Percentiles rank a stretch among this genome's conserved stretches.
These are phyloP conservation scores for Caradrina clavipalpis DNA, from an alignment of 2,888 invertebrate genomes.

Conservation along the genomic window DNA sequence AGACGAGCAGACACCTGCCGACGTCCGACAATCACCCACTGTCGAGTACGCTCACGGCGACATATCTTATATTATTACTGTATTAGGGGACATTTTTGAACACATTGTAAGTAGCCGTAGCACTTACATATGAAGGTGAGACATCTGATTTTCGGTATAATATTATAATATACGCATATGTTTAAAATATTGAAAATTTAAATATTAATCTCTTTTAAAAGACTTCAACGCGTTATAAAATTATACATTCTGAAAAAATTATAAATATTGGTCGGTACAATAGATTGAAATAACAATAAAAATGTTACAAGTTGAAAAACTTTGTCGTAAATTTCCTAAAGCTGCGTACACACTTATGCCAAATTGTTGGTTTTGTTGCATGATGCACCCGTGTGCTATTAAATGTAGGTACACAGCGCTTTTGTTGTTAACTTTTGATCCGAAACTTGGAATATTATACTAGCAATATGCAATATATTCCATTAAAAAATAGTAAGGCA, in stretches of 20 bases:
- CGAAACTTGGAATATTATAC: too few relatives aligned
- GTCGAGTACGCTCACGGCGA: neutral
- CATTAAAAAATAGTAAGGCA: too few relatives aligned
- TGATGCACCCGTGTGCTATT: neutral
- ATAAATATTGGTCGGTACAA: too few relatives aligned
- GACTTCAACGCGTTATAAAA: constrained; percentile 84
- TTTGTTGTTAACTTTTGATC: neutral
- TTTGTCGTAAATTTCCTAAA: neutral
- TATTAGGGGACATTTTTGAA: constrained; percentile 13
- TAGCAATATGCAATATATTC: too few relatives aligned
- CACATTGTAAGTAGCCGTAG: neutral
- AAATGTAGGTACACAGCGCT: neutral
- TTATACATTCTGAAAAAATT: neutral
- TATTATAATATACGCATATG: neutral
- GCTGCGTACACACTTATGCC: neutral
- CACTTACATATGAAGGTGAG: constrained; percentile 4
- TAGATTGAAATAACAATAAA: neutral
- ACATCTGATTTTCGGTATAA: neutral
- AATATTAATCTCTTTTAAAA: constrained; percentile 78
- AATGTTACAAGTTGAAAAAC: neutral
- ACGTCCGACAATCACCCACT: constrained; percentile 53
- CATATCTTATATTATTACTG: constrained; percentile 14
- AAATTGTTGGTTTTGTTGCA: neutral
- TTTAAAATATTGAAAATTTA: constrained; percentile 41
- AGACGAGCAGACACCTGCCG: constrained; percentile 77